Percentiles rank a stretch among this genome's conserved stretches.
These are phyloP conservation scores for Unio delphinus DNA, from an alignment of 2,888 invertebrate species.

Conservation along the genomic window DNA sequence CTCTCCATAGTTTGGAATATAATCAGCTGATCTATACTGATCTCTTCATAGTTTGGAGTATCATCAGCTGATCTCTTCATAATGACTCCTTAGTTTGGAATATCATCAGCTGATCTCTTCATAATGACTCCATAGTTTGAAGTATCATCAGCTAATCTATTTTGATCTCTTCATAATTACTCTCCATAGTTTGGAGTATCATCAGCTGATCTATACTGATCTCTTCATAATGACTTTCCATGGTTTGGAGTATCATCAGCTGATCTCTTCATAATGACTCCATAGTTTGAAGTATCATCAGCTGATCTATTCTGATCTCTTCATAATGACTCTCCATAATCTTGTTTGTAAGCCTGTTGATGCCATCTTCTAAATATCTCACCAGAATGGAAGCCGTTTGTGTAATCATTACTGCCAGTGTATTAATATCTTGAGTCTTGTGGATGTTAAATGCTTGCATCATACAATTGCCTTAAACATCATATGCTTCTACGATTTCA, in stretches of 20 bases:
- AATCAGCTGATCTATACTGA: too few relatives aligned
- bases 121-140: slow-evolving; percentile 21
- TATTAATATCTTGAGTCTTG: neutral
- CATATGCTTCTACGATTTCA: slow-evolving; percentile 87
- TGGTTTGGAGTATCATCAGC: slow-evolving; percentile 14
- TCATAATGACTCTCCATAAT: slow-evolving; percentile 47
- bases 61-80: neutral
- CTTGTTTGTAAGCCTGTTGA: slow-evolving; percentile 45
- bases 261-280: too few relatives aligned
- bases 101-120: neutral
- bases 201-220: neutral
- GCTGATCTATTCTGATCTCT: neutral
- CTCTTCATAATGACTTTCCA: slow-evolving; percentile 10
- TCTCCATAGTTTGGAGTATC: too few relatives aligned
- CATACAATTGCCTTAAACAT: slow-evolving; percentile 86
- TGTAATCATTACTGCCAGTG: neutral
- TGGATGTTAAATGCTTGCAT: slow-evolving; percentile 72
- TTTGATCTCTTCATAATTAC: too few relatives aligned
- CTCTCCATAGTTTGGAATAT: slow-evolving; percentile 22
- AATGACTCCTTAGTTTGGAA: slow-evolving; percentile 1
- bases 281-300: too few relatives aligned
- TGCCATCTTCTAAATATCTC: slow-evolving; percentile 21
- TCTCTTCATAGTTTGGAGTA: neutral
- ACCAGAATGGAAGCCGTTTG: slow-evolving; percentile 1
- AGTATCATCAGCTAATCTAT: too few relatives aligned